Evolutionary conservation across 92 coral and sea anemone species (phyloP).

Genomic region (Siderastrea radians): DNA sequence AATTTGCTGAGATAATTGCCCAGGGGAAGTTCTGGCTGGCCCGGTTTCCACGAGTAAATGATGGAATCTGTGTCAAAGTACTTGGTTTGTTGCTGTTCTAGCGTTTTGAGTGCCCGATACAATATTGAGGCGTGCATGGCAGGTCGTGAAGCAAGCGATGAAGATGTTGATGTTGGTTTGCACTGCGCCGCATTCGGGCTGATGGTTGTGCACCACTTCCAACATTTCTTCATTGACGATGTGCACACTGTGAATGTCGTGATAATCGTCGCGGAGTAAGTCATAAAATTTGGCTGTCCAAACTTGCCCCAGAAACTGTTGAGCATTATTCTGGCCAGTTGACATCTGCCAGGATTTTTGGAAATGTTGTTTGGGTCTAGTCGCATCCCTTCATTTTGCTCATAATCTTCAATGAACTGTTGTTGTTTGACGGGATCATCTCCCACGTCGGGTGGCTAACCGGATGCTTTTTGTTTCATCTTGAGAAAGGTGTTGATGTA

Average conservation of each 20-base stretch:
- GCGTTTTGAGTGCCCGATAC: too few species aligned
- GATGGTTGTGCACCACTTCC: not conserved
- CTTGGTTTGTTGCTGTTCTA: too few species aligned
- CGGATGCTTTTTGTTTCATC: constrained; percentile 7
- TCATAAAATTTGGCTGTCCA: not conserved
- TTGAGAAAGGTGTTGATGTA: constrained; percentile 6
- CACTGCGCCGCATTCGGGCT: not conserved
- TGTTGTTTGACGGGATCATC: not conserved
- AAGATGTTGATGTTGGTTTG: not conserved
- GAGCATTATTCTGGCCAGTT: constrained; percentile 13
- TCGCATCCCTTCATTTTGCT: not conserved
- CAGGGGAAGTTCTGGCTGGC: too few species aligned
- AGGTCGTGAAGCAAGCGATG: not conserved
- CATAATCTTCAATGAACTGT: not conserved
- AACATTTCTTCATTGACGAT: not conserved
- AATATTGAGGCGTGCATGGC: too few species aligned
- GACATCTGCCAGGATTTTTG: not conserved
- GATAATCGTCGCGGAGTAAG: not conserved
- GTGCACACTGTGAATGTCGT: not conserved
- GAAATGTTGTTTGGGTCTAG: not conserved
- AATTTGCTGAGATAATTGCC: too few species aligned
- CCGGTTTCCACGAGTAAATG: too few species aligned
- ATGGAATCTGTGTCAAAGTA: too few species aligned
- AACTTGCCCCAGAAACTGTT: constrained; percentile 2
- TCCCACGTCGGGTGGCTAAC: not conserved